Percentiles rank a stretch among this genome's conserved stretches.
Conservation (phyloP, 2,888 invertebrate species). For the Diachrysia chrysitis region DNA sequence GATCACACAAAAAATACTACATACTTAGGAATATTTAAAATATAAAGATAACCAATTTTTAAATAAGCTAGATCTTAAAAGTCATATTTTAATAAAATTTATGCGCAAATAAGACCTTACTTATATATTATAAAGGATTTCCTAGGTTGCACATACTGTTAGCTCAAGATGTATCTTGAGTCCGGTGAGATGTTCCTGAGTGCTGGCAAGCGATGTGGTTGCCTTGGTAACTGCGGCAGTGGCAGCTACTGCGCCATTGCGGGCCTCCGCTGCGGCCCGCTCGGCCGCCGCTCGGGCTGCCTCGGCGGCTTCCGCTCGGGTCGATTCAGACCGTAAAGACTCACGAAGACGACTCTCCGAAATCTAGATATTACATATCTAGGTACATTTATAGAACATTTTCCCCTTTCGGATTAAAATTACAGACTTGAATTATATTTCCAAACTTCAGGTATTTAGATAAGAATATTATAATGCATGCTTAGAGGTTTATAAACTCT, state of each 20-base stretch:
- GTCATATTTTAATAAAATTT: too few relatives aligned
- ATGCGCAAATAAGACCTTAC: too few relatives aligned
- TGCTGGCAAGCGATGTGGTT: conserved; percentile 68
- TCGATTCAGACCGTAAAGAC: conserved; percentile 72
- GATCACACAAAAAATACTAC: too few relatives aligned
- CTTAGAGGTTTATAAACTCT: too few relatives aligned
- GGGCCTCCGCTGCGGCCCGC: conserved; percentile 74
- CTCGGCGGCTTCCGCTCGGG: conserved; percentile 79
- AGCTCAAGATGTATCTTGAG: conserved; percentile 78
- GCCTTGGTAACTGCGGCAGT: conserved; percentile 76
- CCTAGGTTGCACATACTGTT: conserved; percentile 62
- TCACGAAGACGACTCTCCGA: conserved; percentile 79
- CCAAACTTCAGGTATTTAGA: too few relatives aligned
- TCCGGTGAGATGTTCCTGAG: conserved; percentile 73
- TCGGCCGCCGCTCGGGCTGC: conserved; percentile 72
- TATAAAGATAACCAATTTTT: too few relatives aligned
- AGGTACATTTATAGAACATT: background rate
- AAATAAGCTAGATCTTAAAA: too few relatives aligned
- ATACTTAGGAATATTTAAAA: too few relatives aligned
- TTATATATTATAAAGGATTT: too few relatives aligned
- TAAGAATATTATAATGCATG: too few relatives aligned
- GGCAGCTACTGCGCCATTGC: conserved; percentile 76
- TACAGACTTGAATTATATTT: background rate
- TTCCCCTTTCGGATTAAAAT: background rate
- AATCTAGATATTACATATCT: conserved; percentile 57